A percentile compares a stretch with the other conserved stretches of the same genome.
Evolutionary conservation across 2,113 vertebrate genomes (phyloP).

Genomic region (Cyanoramphus novaezelandiae): DNA sequence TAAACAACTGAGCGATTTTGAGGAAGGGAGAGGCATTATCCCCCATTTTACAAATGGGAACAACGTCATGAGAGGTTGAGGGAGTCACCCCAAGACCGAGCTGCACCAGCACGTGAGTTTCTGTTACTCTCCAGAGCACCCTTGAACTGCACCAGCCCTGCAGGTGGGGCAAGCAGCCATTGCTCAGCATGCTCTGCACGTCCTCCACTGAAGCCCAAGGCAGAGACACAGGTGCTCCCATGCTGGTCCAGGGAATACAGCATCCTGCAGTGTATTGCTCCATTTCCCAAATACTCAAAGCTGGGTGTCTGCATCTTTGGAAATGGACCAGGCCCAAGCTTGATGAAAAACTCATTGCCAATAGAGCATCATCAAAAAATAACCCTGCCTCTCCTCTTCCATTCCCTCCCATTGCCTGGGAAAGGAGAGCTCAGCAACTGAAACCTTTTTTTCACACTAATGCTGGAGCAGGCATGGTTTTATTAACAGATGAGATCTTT

Average conservation of each 20-base stretch:
- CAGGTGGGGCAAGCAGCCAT: rapidly evolving
- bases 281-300: not conserved
- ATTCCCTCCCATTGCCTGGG: not conserved
- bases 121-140: not conserved
- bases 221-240: not conserved
- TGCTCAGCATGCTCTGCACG: not conserved
- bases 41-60: not conserved
- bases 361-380: not conserved
- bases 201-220: not conserved
- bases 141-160: not conserved
- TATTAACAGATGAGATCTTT: not conserved
- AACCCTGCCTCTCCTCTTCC: not conserved
- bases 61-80: not conserved
- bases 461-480: not conserved
- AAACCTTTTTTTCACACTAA: not conserved
- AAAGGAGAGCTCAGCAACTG: not conserved
- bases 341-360: not conserved
- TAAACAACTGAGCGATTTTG: not conserved
- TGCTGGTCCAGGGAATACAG: rapidly evolving
- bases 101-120: rapidly evolving
- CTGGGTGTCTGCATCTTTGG: not conserved
- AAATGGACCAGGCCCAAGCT: not conserved
- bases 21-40: not conserved
- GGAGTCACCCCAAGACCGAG: rapidly evolving
- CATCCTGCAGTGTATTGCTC: not conserved